These are phyloP conservation scores for Gadus macrocephalus DNA, from an alignment of 2,113 vertebrate species.

Conservation along the genomic window DNA sequence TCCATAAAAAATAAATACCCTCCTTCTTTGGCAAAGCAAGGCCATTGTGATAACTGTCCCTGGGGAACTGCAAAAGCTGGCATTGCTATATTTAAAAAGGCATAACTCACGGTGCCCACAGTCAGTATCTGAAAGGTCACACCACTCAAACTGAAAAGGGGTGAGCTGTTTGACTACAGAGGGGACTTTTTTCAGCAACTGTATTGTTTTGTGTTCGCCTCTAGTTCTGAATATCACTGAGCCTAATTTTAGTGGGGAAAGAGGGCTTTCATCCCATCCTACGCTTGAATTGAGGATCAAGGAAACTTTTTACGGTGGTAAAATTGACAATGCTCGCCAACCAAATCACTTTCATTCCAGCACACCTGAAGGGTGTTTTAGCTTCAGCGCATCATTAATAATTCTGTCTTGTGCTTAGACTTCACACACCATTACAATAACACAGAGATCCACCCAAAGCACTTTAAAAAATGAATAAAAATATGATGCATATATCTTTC, in stretches of 20 bases:
- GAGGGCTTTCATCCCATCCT: conserved; percentile 31
- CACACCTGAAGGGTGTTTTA: conserved; percentile 14
- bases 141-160: conserved; percentile 35
- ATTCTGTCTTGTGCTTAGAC: neutral
- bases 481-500: no score
- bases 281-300: conserved; percentile 24
- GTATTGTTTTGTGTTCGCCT: conserved; percentile 28
- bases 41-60: conserved; percentile 63
- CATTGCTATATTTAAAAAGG: conserved; percentile 64
- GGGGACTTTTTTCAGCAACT: conserved; percentile 21
- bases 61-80: conserved; percentile 49
- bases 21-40: conserved; percentile 49
- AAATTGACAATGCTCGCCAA: conserved; percentile 32
- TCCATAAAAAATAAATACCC: conserved; percentile 33
- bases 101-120: conserved; percentile 40
- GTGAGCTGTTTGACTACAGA: conserved; percentile 23
- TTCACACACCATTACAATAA: no score
- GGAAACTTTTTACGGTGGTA: conserved; percentile 9
- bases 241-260: conserved; percentile 48
- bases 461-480: no score
- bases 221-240: conserved; percentile 20
- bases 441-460: no score
- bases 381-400: neutral
- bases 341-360: conserved; percentile 21
- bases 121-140: conserved; percentile 28